phyloP scores from a whole-genome alignment of 2,888 invertebrate species.

The Andrena camellia region DNA sequence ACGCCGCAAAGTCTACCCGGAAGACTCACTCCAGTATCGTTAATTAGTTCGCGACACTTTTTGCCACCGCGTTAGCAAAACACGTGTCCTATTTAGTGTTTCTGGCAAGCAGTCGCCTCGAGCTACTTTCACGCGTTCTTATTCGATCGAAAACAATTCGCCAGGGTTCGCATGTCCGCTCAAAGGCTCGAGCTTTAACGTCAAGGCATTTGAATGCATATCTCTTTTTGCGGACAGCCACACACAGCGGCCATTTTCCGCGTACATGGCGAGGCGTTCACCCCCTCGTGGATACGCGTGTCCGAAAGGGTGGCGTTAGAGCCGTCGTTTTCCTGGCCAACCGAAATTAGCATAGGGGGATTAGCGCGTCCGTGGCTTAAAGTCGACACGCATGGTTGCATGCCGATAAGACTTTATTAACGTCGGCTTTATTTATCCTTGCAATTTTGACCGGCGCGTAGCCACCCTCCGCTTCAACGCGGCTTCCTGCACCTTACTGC shows the following conservation, averaged over 20 bases:
- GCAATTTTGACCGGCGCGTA: conserved; percentile 51
- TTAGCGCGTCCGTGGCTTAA: conserved; percentile 79
- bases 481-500: conserved; percentile 7
- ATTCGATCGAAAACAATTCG: background rate
- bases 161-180: background rate
- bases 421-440: conserved; percentile 76
- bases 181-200: background rate
- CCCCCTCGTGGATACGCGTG: conserved; percentile 41
- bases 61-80: background rate
- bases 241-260: conserved; percentile 18
- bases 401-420: conserved; percentile 83
- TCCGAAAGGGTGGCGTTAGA: conserved; percentile 53
- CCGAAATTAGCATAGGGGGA: conserved; percentile 80
- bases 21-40: too few species aligned
- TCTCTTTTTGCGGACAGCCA: conserved; percentile 15
- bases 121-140: background rate
- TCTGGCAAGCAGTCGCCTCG: background rate
- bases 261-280: conserved; percentile 15
- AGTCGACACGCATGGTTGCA: conserved; percentile 82
- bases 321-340: conserved; percentile 58
- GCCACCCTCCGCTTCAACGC: conserved; percentile 18
- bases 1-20: too few species aligned
- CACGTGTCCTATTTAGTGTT: background rate
- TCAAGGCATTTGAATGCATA: conserved; percentile 21
- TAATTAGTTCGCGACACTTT: background rate